Evolutionary conservation across 2,113 vertebrate genomes (phyloP), one percentile per base, ranked within the genome.

Genomic region (Casuarius casuarius): DNA sequence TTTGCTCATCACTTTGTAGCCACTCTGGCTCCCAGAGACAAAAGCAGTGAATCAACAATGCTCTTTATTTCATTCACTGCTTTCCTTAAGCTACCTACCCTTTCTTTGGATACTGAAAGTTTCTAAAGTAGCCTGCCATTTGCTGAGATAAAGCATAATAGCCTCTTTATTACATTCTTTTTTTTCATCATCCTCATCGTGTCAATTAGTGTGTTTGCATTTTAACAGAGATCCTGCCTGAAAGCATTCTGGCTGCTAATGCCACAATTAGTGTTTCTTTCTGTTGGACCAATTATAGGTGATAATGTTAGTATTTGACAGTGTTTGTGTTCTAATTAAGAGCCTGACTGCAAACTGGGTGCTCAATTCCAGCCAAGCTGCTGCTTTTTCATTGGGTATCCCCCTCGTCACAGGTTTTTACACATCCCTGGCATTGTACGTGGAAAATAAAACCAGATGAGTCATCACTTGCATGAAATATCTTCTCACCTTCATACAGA

Each of bases 321-420:
- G 74, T 70, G 95, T 96, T 96, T 97, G 95, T 92, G 84, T 97
- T 96, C 95, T 96, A 97, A 97, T 97, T 97, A 97, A 97, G 93
- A 94, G 83, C 79, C 84, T 95, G 94, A 95, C 91, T 96, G 90
- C 81, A 96, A 94, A 96, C 94, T 92, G 80, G 79, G 62, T 90
- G 79, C 84, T 92, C 81, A 56, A 59, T 90, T 95, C 71, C 75
- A 93, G 94, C 62, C 90, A 96, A 95, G 74, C 70, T 91, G 88
- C 65, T 91, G 38, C 92, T 90, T 90, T 92, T 93, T 86, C 67
- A 35, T 33, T 84, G 90, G 83, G 76, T 82, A 91, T 96, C 82
- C 87, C 49, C 71, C 83, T 54, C 77, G 61, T 61, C 77, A 46
- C 71, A 26, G 65, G 56, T 93, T 84, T 93, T 78, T 90, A 87